Percentiles rank a stretch among this genome's conserved stretches.
phyloP scores from a whole-genome alignment of 2,113 vertebrate species.

The Oriolus oriolus region DNA sequence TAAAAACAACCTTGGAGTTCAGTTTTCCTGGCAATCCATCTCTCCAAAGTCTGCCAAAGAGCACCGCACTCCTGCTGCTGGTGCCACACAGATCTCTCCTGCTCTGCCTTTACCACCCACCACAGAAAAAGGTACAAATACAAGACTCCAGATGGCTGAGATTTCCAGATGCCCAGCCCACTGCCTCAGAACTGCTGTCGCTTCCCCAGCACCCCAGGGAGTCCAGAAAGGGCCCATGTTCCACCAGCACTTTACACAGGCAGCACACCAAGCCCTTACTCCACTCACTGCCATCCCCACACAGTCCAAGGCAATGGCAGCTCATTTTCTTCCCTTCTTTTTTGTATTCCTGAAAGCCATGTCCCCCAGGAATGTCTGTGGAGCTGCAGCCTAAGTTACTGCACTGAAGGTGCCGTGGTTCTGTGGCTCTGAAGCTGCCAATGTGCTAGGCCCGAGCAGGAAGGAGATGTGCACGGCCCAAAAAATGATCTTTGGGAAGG shows the following conservation, averaged over 20 bases:
- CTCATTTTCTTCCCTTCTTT: accelerated
- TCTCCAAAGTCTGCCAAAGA: not conserved
- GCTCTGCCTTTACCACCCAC: not conserved
- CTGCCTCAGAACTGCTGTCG: not conserved
- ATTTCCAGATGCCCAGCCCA: not conserved
- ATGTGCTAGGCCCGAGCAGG: not conserved
- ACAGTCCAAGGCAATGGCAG: not conserved
- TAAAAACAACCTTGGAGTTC: not conserved
- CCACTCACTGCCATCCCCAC: not conserved
- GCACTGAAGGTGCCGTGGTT: not conserved
- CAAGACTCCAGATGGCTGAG: not conserved
- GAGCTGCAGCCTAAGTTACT: not conserved
- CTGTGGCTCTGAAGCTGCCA: not conserved
- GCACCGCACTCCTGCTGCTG: not conserved
- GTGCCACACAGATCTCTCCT: not conserved
- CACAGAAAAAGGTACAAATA: not conserved
- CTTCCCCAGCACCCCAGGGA: not conserved
- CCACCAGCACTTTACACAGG: not conserved
- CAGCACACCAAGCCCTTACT: not conserved
- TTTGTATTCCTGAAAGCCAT: not conserved
- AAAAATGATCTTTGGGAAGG: not conserved
- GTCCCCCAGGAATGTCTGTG: not conserved
- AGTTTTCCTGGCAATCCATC: not conserved
- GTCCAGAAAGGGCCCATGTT: not conserved
- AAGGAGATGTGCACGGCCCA: not conserved